Base-by-base conservation (phyloP, 2,113 vertebrate species). In the Heptranchias perlo region DNA sequence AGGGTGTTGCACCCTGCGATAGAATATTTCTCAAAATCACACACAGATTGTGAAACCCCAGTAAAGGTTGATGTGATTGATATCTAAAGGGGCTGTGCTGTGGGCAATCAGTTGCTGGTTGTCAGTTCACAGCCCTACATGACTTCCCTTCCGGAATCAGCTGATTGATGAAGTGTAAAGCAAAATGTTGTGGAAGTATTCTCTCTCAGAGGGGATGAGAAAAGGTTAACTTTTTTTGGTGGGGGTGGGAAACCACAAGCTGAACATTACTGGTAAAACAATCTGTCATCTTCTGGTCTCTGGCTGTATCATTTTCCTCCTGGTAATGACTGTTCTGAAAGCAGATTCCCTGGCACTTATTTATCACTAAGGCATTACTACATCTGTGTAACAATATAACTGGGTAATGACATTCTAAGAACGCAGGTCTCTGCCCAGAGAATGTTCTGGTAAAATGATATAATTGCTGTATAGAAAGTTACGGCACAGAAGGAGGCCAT, bases 141-240 rank as follows among this genome's bases (percentile, higher is more conserved):
- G 58, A 62, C 89, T 62, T 44, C 89, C 58, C 89, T 93, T 93
- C 89, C 89, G 58, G 89, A 39, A 62, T n/a, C n/a, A 61, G n/a
- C 31, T 93, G 89, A 93, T 62, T 93, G 89, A 93, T 93, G 89
- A 93, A 93, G 89, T 93, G 89, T 35, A 93, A 93, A 93, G 89
- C 89, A 93, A 93, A 93, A 93, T 21, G 58, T 93, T 93, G 58
- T 39, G 89, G 89, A 64, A 93, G 89, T 39, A 8, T 69, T 73
- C n/a, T 95, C 44, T 31, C 64, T 31, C 44, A 14, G 94, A 49
- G 94, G 94, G 65, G 35, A 69, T 69, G 65, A 52, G 64, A 67
- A 31, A 49, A 31, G 44, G 94, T 52, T 52, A 73, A 73, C 65
- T 25, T 49, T 16, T 49, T 49, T 49, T 49, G 31, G 54, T 13